Conservation (phyloP, 64 coral and sea anemone genomes). For the Montipora capricornis region DNA sequence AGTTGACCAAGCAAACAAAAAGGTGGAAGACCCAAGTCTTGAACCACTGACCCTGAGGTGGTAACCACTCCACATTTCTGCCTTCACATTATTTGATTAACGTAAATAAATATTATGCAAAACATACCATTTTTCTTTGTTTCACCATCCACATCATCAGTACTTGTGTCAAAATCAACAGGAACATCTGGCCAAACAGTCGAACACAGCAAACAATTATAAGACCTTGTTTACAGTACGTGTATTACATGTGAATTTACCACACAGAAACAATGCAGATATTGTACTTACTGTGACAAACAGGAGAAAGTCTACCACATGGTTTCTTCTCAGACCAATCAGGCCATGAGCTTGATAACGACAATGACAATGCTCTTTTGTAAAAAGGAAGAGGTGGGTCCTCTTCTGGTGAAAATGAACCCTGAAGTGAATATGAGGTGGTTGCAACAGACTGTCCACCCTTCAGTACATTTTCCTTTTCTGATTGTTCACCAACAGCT, state of each 20-base stretch:
- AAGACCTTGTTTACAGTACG: neutral
- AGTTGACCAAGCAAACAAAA: too few species aligned
- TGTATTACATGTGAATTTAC: too few species aligned
- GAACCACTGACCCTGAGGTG: too few species aligned
- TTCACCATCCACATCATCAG: slow-evolving; percentile 36
- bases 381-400: slow-evolving; percentile 62
- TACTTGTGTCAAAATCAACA: slow-evolving; percentile 19
- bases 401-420: slow-evolving; percentile 62
- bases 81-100: too few species aligned
- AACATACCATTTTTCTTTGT: slow-evolving; percentile 51
- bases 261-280: too few species aligned
- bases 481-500: slow-evolving; percentile 62
- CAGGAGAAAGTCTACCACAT: slow-evolving; percentile 86
- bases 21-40: too few species aligned
- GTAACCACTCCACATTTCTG: too few species aligned
- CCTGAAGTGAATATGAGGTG: slow-evolving; percentile 56
- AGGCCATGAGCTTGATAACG: slow-evolving; percentile 88
- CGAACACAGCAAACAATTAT: neutral
- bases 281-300: slow-evolving; percentile 74
- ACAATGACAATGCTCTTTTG: slow-evolving; percentile 66
- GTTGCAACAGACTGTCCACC: slow-evolving; percentile 83
- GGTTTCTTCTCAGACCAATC: slow-evolving; percentile 92
- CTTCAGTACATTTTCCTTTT: slow-evolving; percentile 68
- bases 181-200: slow-evolving; percentile 11
- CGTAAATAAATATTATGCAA: too few species aligned